phyloP scores from a whole-genome alignment of 2,888 invertebrate species.

The Pachymerium ferrugineum region DNA sequence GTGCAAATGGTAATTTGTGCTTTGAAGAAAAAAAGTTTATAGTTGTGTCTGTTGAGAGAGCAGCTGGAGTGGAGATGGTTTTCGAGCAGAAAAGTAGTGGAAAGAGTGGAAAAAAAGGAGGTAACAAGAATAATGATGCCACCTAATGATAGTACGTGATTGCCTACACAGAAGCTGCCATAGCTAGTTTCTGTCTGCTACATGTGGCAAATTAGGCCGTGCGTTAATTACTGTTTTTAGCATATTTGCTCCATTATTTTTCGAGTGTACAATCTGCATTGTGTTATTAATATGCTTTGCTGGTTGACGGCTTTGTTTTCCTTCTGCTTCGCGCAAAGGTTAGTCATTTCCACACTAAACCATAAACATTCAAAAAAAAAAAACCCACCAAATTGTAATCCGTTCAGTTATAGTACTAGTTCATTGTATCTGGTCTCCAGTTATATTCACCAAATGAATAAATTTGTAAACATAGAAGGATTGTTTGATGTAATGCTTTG shows the following conservation, averaged over 20 bases:
- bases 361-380: too few relatives aligned
- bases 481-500: too few relatives aligned
- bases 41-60: background rate
- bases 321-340: background rate
- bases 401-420: too few relatives aligned
- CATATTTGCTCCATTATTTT: constrained; percentile 25
- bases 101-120: background rate
- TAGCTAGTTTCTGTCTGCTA: background rate
- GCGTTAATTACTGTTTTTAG: constrained; percentile 22
- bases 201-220: constrained; percentile 16
- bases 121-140: constrained; percentile 19
- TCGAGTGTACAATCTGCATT: background rate
- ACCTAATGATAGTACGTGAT: constrained; percentile 22
- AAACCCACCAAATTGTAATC: too few relatives aligned
- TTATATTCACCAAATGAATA: too few relatives aligned
- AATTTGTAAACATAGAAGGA: too few relatives aligned
- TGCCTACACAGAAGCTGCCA: background rate
- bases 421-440: too few relatives aligned
- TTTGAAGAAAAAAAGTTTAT: too few relatives aligned
- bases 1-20: background rate
- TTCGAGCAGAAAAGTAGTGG: background rate
- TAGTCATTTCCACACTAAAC: background rate
- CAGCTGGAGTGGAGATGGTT: background rate
- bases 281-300: background rate
- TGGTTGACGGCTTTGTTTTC: background rate